Base-by-base conservation (phyloP, 1,140 invertebrate genomes). In the Paramacrobiotus metropolitanus region DNA sequence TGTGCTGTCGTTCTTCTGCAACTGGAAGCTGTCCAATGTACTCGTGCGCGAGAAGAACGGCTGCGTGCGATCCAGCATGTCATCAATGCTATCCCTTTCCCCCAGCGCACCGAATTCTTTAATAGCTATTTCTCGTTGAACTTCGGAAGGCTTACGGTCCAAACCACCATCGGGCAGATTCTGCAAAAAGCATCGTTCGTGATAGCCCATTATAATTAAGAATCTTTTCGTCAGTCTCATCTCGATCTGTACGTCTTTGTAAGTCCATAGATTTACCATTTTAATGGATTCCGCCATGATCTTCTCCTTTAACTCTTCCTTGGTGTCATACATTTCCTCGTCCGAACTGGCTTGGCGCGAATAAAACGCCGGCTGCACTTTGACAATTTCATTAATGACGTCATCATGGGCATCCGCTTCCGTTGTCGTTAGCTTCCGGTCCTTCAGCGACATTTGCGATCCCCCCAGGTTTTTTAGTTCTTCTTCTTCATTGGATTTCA, bases 81-180 rank as follows among this genome's bases (percentile, higher is more conserved):
- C 48, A 24, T 55, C 48, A 28, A 55, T 55, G 24, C 48, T 55
- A 55, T 55, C 48, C 48, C 48, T 15, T 28, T 55, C 48, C 4
- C 48, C 48, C 48, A 55, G 15, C 15, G 48, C 48, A 28, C 24
- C 24, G 28, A 55, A 55, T 24, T 55, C 48, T 4, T 24, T 15
- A 40, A 40, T 40, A 4, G 48, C 48, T 9, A 55, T 55, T 9
- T 55, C 48, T 4, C 48, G 48, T 28, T 55, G 48, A 15, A 55
- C 24, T 55, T 15, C 24, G 4, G 48, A 55, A 28, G 48, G 15
- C 28, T 20, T 15, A 9, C 48, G 15, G 4, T 55, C 48, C 24
- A 4, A 9, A 9, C n/a, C 34, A 9, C n/a, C 34, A 9, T 9
- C 34, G 9, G 34, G 34, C 34, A 40, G n/a, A 9, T 9, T 40